Base-by-base conservation (phyloP, 1,140 invertebrate genomes). In the Solenopsis fugax region DNA sequence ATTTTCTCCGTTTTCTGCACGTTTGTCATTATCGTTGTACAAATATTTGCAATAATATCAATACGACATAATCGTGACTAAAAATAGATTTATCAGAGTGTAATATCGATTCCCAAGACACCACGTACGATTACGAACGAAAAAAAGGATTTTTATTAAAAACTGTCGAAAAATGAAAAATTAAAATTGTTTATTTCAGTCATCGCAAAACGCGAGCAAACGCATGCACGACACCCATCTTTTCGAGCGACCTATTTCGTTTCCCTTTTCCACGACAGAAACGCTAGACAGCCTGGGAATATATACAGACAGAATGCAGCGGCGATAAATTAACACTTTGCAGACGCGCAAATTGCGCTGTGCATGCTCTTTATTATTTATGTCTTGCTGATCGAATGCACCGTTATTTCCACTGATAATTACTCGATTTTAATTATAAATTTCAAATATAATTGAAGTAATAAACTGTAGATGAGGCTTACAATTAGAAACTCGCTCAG, bases 191-290 rank as follows among this genome's bases (percentile, higher is more conserved):
- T 12, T 13, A 48, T 67, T 54, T 45, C 75, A 13, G 10, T 13
- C 24, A 41, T 18, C 13, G 52, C 60, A 24, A 86, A 69, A 69
- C 9, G 67, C 50, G 41, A 73, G 37, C 48, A 50, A 72, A 75
- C 16, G 5, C 34, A 29, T n/a, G 6, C 34, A 29, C 54, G 48
- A 21, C 54, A 58, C 29, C 82, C 87, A 88, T 84, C 75, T 82
- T 86, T 85, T 88, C 75, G 34, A 78, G 12, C 29, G 88, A 91
- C 88, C 89, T 81, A 91, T 45, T 91, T 91, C 21, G 64, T 16
- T 88, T 29, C 58, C 54, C 81, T 91, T 91, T 91, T 48, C 64
- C 82, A 67, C 21, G 76, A 87, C 88, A 84, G 69, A 48, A 77
- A 24, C 69, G 54, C 50, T 76, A 37, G 56, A 78, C 21, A 69